Evolutionary conservation across 2,888 invertebrate genomes (phyloP), one percentile per base, ranked within the genome.

Genomic region (Atethmia centrago): DNA sequence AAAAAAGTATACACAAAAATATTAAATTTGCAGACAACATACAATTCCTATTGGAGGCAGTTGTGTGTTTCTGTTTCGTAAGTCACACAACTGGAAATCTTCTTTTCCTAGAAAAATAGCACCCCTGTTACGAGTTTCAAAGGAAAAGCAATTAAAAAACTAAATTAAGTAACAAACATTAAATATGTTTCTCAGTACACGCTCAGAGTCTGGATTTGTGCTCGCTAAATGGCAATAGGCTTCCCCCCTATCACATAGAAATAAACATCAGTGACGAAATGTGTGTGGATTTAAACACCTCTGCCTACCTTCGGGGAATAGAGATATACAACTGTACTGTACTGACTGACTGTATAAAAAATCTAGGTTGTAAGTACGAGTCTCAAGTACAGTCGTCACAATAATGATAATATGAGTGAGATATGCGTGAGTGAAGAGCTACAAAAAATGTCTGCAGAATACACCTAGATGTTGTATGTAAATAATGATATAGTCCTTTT

Each of bases 401-500:
- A 28, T 61, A 62, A 77, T 73, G 21, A 51, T 62, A 51, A n/a
- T 31, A 25, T 14, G 9, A 40, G 1, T 14, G 21, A 40, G 4
- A 12, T 47, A 47, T 5, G 21, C 1, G 28, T 21, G 45, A 61
- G 19, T 64, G 12, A 61, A 55, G 59, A 45, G 25, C 56, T 64
- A 63, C 51, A 79, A 66, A 74, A 79, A 75, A 36, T 56, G 28
- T 72, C 51, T 53, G n/a, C n/a, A 70, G 51, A 66, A 21, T 31
- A 62, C 25, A 66, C 42, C 56, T 49, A 59, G 25, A 28, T 42
- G 55, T 49, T 65, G 21, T 74, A 51, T 62, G 53, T 78, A 47
- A 77, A 71, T 49, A 58, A 70, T 45, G 45, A 74, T 58, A 51
- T 21, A 51, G 8, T n/a, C 0, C 10, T 51, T 63, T 71, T n/a